A percentile compares a stretch with the other conserved stretches of the same genome.
phyloP scores from a whole-genome alignment of 2,113 vertebrate genomes.

The Centrocercus urophasianus region DNA sequence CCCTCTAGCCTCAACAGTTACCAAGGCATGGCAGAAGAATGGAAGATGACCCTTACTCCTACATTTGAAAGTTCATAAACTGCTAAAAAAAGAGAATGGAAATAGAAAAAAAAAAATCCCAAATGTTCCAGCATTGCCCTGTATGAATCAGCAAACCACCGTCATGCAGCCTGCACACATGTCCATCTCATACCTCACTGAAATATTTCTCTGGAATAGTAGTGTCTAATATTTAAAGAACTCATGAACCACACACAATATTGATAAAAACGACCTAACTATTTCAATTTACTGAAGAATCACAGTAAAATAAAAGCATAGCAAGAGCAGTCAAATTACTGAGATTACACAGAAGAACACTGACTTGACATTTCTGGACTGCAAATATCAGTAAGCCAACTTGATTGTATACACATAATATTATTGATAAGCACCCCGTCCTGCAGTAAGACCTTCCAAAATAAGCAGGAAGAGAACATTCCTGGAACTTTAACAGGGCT shows the following conservation, averaged over 20 bases:
- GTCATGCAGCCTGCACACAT: background rate
- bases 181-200: background rate
- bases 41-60: background rate
- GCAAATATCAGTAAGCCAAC: background rate
- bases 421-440: background rate
- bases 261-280: background rate
- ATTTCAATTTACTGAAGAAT: background rate
- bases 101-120: background rate
- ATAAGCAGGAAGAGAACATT: background rate
- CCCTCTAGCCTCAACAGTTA: background rate
- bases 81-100: background rate
- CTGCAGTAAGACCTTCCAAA: background rate
- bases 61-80: background rate
- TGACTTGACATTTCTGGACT: background rate
- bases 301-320: background rate
- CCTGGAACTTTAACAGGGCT: background rate
- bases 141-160: conserved; percentile 24
- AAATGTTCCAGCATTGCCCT: background rate
- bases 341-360: background rate
- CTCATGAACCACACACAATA: background rate
- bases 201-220: conserved; percentile 7
- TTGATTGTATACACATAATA: too few relatives aligned
- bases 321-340: background rate
- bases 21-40: background rate
- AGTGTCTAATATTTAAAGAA: background rate